These are phyloP conservation scores for Riptortus pedestris DNA, from an alignment of 1,140 invertebrate species.

Conservation along the genomic window DNA sequence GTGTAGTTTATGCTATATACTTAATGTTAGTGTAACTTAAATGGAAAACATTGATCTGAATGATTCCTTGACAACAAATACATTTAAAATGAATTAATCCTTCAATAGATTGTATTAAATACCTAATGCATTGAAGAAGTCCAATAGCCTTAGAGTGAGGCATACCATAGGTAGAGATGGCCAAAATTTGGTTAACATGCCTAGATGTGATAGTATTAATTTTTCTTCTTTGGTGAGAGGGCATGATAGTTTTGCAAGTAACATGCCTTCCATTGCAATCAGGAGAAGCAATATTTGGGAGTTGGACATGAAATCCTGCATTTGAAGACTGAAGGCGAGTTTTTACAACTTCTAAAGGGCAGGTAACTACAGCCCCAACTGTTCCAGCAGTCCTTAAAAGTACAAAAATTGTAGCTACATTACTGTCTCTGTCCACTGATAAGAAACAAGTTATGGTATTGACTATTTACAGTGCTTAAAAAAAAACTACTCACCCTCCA, in stretches of 20 bases:
- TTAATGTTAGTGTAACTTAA: too few relatives aligned
- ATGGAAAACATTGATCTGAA: too few relatives aligned
- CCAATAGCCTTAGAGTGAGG: constrained; percentile 41
- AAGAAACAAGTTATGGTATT: background rate
- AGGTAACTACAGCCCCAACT: constrained; percentile 89
- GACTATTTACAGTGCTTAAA: background rate
- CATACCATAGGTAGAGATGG: constrained; percentile 49
- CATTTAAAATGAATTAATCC: too few relatives aligned
- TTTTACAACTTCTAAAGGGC: constrained; percentile 97
- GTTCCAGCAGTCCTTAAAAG: constrained; percentile 77
- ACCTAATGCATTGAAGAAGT: constrained; percentile 58
- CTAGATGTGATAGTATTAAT: constrained; percentile 38
- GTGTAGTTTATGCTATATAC: too few relatives aligned
- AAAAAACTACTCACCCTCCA: constrained; percentile 58
- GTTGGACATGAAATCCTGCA: constrained; percentile 45
- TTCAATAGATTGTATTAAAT: too few relatives aligned
- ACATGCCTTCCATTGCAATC: constrained; percentile 40
- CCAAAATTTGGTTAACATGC: constrained; percentile 40
- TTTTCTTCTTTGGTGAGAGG: constrained; percentile 39
- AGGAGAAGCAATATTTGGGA: constrained; percentile 39
- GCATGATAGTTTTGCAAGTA: constrained; percentile 40
- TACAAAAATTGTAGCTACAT: constrained; percentile 20
- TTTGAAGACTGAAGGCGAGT: constrained; percentile 91
- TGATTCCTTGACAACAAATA: too few relatives aligned
- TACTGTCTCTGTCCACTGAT: background rate